Evolutionary conservation across 2,888 invertebrate species (phyloP), one percentile per base, ranked within the genome.

Genomic region (Tipula unca): DNA sequence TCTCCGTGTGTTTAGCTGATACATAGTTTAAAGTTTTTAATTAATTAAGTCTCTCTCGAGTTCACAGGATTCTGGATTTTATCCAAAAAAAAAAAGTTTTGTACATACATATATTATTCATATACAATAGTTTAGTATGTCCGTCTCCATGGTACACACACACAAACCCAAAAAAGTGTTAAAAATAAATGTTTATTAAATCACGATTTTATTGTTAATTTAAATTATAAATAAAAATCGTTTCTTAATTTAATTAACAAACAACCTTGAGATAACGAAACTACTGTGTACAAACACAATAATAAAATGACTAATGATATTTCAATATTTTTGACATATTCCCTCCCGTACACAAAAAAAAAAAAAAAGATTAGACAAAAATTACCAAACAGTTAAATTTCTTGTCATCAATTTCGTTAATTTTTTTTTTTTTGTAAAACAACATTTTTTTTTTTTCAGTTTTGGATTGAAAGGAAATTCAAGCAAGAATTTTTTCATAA

Each of bases 231-330:
- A n/a, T 4, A 48, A 39, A n/a, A 48, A n/a, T 42, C n/a, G 3
- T 42, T 42, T 42, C 25, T 69, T 69, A 69, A 69, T 69, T 69
- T 69, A 69, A 69, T 69, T 69, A 69, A 69, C 69, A 69, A 69
- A 69, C 69, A 69, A 69, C 69, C 69, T 69, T 69, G 69, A 69
- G 69, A 69, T 69, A 69, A 69, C 69, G 25, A 69, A 69, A 48
- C 48, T 69, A 25, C 48, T 17, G 17, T 54, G 8, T 54, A 32
- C 6, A 32, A 5, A 32, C n/a, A n/a, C n/a, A 48, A n/a, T 17
- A 69, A 69, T 25, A 69, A 25, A 69, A 69, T 69, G 69, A 69
- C 13, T 69, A 69, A 69, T 69, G 69, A 25, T 69, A 69, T 69
- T 25, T 69, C 69, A 69, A 69, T 69, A 69, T 20, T 69, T 69